A percentile compares a stretch with the other conserved stretches of the same genome.
These are phyloP conservation scores for Xenopus borealis DNA, from an alignment of 2,113 vertebrate species.

Conservation along the genomic window DNA sequence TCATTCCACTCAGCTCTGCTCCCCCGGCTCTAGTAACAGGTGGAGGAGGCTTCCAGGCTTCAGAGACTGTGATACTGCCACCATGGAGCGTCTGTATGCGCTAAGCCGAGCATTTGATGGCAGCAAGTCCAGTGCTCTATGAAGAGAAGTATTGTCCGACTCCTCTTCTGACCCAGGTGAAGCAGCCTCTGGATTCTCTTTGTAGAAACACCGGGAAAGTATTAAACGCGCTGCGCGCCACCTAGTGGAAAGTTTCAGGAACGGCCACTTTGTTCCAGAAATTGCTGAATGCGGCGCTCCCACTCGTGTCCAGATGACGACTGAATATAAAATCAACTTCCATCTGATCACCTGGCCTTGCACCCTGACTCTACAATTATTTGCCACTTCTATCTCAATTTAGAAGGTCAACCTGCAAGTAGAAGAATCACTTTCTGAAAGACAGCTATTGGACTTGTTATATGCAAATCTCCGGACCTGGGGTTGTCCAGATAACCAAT, in stretches of 20 bases:
- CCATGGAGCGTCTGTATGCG: neutral
- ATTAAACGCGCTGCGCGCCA: slow-evolving; percentile 25
- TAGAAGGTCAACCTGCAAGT: too few species aligned
- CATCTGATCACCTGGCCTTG: too few species aligned
- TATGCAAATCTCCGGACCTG: too few species aligned
- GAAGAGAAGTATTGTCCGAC: slow-evolving; percentile 5
- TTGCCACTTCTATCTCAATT: too few species aligned
- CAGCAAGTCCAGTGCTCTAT: neutral
- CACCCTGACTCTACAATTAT: too few species aligned
- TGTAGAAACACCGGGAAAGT: neutral
- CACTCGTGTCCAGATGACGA: too few species aligned
- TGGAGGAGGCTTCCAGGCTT: neutral
- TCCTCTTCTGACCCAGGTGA: slow-evolving; percentile 19
- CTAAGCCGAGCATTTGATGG: neutral
- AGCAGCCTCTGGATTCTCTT: slow-evolving; percentile 12
- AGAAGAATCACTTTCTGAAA: too few species aligned
- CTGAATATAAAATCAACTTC: too few species aligned
- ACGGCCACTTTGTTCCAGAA: neutral
- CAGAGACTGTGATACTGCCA: neutral
- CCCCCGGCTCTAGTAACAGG: slow-evolving; percentile 14
- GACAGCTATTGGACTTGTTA: too few species aligned
- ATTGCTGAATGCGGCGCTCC: too few species aligned
- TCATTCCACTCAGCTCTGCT: neutral
- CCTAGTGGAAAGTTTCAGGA: neutral
- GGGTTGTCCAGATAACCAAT: too few species aligned